Evolutionary conservation across 2,888 invertebrate genomes (phyloP).

Genomic region (Stictocephala bisonia): DNA sequence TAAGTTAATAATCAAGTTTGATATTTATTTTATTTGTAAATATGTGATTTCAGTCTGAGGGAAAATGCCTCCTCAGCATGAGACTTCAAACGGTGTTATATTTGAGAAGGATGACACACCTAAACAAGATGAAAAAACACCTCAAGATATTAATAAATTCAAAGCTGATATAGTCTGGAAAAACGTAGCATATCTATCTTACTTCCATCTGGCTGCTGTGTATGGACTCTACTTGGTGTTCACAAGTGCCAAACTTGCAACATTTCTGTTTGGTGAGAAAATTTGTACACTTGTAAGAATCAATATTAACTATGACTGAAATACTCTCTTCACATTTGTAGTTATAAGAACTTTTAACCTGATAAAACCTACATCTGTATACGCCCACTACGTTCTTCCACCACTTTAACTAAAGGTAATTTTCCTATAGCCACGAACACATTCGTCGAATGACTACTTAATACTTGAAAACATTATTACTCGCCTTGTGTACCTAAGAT

Average conservation of each 20-base stretch:
- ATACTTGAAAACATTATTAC: no score
- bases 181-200: constrained; percentile 81
- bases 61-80: not conserved
- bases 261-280: constrained; percentile 77
- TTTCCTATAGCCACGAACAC: no score
- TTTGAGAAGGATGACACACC: not conserved
- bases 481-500: no score
- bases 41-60: not conserved
- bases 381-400: no score
- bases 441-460: no score
- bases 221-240: constrained; percentile 81
- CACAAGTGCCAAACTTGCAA: constrained; percentile 79
- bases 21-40: not conserved
- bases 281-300: no score
- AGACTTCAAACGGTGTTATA: not conserved
- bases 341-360: no score
- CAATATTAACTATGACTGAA: no score
- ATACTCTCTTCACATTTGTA: no score
- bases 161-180: constrained; percentile 76
- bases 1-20: no score
- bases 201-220: constrained; percentile 79
- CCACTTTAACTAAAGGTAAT: no score
- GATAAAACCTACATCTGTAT: no score
- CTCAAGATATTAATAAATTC: constrained; percentile 53
- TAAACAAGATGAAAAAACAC: not conserved